Evolutionary conservation across 1,140 invertebrate species (phyloP).

Genomic region (Macrostomum lignano): DNA sequence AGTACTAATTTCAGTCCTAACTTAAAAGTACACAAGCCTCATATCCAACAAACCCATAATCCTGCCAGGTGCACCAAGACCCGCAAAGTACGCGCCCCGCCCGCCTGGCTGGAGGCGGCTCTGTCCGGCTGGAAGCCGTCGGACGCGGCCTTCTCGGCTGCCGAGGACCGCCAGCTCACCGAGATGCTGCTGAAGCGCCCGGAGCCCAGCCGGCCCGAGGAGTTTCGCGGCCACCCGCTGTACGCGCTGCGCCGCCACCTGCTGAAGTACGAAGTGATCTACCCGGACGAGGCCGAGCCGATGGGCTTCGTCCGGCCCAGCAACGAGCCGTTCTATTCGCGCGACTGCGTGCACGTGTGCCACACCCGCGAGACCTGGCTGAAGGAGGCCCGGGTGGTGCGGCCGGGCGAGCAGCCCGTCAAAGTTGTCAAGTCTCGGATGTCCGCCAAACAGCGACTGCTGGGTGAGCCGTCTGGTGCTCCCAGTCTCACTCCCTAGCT

Average conservation of each 20-base stretch:
- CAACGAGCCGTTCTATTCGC: conserved; percentile 55
- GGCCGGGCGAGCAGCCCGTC: conserved; percentile 5
- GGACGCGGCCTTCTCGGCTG: not conserved
- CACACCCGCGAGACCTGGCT: conserved; percentile 62
- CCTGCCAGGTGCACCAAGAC: too few species aligned
- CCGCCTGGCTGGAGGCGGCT: too few species aligned
- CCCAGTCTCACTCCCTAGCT: too few species aligned
- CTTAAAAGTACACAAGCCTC: too few species aligned
- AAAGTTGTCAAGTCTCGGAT: too few species aligned
- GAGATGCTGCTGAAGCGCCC: conserved; percentile 39
- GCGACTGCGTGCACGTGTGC: conserved; percentile 41
- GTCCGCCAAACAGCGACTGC: too few species aligned
- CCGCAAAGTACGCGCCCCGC: too few species aligned
- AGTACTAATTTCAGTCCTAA: too few species aligned
- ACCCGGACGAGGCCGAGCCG: conserved; percentile 52
- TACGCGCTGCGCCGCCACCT: conserved; percentile 57
- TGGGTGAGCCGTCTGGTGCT: too few species aligned
- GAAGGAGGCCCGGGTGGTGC: conserved; percentile 52
- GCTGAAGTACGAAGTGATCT: conserved; percentile 83
- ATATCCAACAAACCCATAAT: too few species aligned
- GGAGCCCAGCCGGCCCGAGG: conserved; percentile 39
- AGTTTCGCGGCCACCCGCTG: conserved; percentile 68
- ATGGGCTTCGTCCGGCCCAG: conserved; percentile 48
- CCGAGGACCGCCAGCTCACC: not conserved
- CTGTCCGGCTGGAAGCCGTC: not conserved